Base-by-base conservation (phyloP, 2,113 vertebrate genomes). In the Coreoperca whiteheadi region DNA sequence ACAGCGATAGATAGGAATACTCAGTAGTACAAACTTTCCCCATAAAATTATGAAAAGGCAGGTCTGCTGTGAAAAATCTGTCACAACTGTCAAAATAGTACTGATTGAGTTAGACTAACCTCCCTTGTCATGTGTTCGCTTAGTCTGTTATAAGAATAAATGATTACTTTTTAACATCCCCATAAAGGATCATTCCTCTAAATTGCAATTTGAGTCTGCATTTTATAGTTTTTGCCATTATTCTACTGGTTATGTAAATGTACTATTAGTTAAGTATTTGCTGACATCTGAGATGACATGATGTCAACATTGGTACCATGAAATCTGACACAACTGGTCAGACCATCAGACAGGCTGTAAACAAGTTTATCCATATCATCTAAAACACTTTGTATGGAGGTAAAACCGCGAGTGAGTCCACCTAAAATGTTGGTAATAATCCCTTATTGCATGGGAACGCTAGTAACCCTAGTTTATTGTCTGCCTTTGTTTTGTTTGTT, bases 1-100 rank as follows among this genome's bases (percentile, higher is more conserved):
- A 53, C 80, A 65, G 50, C 74, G 61, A 3, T 50, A 57, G 74
- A 48, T 77, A 51, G n/a, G n/a, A n/a, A n/a, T n/a, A n/a, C n/a
- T n/a, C n/a, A n/a, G n/a, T n/a, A n/a, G n/a, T n/a, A n/a, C n/a
- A n/a, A n/a, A n/a, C n/a, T 59, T 68, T 54, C 23, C 61, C 14
- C 20, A n/a, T 51, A 32, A 23, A 30, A 18, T 18, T 34, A 53
- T 41, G n/a, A 51, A n/a, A n/a, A 23, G 37, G 16, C 71, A 59
- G 71, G 20, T 23, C 20, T 50, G 43, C 23, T 16, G 18, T 41
- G 16, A 57, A 67, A 59, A 9, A 23, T 50, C 20, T n/a, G 18
- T 16, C 43, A 46, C 7, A 30, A 30, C n/a, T n/a, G 53, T 34
- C 71, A 32, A 23, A 53, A 51, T 10, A 66, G n/a, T 25, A 25